Conservation (phyloP, 2,797 vertebrate genomes). For the Scarus forsteni region DNA sequence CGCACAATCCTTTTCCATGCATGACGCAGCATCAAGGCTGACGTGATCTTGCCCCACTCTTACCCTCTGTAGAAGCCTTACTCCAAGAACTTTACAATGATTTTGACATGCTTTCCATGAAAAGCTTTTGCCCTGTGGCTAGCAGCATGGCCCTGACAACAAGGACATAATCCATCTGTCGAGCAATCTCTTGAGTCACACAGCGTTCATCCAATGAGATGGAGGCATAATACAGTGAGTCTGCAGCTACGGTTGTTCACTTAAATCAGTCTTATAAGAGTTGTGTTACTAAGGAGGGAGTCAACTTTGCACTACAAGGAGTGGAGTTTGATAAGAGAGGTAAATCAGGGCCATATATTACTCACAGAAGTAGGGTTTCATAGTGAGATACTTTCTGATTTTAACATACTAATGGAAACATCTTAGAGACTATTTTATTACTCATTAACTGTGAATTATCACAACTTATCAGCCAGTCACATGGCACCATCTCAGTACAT, state of each 20-base stretch:
- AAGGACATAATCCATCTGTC: conserved; percentile 68
- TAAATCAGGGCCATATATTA: conserved; percentile 19
- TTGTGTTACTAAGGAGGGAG: conserved; percentile 41
- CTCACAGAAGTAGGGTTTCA: neutral
- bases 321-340: conserved; percentile 15
- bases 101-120: conserved; percentile 65
- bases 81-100: conserved; percentile 44
- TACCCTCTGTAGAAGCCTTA: conserved; percentile 19
- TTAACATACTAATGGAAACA: too few relatives aligned
- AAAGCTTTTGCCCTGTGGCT: conserved; percentile 45
- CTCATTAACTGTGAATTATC: too few relatives aligned
- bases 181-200: conserved; percentile 62
- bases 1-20: conserved; percentile 7
- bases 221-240: conserved; percentile 38
- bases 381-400: too few relatives aligned
- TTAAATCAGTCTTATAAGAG: conserved; percentile 48
- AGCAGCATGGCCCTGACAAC: conserved; percentile 41
- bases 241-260: conserved; percentile 51
- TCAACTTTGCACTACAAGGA: conserved; percentile 44
- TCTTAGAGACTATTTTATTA: too few relatives aligned
- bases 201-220: conserved; percentile 51
- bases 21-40: conserved; percentile 10
- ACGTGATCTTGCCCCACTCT: conserved; percentile 34
- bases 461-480: too few relatives aligned
- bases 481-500: too few relatives aligned